Evolutionary conservation across 1,140 invertebrate genomes (phyloP), one percentile per base, ranked within the genome.

Genomic region (Physella acuta): DNA sequence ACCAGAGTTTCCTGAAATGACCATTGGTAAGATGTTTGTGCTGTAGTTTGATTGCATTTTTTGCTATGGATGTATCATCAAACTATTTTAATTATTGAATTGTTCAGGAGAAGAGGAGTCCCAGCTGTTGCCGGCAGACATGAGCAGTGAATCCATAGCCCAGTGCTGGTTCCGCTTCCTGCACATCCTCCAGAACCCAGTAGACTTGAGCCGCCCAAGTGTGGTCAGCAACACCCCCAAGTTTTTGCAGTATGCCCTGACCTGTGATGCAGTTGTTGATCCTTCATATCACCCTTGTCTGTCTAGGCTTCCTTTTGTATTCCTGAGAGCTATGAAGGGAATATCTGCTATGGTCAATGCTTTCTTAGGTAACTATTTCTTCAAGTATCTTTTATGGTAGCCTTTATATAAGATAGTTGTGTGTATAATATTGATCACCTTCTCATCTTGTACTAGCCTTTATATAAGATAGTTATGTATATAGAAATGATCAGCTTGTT

Each of bases 141-240:
- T 97, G 92, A 89, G 89, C 28, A 90, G 93, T 73, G 94, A 97
- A 81, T 92, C 92, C 71, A 90, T 97, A 20, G 91, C 93, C 44
- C 95, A 98, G 86, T 91, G 91, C 78, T 98, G 95, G 95, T 98
- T 94, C 85, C 89, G 95, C 68, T 91, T 98, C 76, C 85, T 98
- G 44, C 93, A 97, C 75, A 93, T 92, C 39, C 90, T 97, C 71
- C 94, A 95, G 30, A 97, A 97, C 85, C 96, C 96, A 0, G 93
- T 95, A 0, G 94, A 95, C 76, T 86, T 99, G 59, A 94, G 93
- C 77, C 90, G 92, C 34, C 93, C 94, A 0, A 89, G 92, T 73
- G 88, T 94, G 49, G 91, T 95, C 71, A 92, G 91, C 71, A 92
- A 94, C 79, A 94, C 93, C 0, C 92, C 91, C 49, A 91, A 92